Evolutionary conservation across 2,113 vertebrate genomes (phyloP), one percentile per base, ranked within the genome.

Genomic region (Tupaia chinensis): DNA sequence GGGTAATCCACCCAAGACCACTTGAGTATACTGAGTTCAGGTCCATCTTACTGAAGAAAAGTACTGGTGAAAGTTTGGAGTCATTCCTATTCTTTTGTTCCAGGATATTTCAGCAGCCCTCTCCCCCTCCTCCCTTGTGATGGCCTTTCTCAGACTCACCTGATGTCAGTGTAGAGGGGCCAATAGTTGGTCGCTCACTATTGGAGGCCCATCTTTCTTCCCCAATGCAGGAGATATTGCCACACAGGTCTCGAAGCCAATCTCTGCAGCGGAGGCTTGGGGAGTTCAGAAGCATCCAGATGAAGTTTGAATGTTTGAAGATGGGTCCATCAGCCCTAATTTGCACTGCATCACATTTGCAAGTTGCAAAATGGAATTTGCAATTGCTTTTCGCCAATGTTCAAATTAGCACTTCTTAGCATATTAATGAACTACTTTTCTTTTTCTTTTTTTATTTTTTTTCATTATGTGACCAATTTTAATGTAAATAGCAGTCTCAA

Each of bases 341-440:
- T 98, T 98, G 92, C 96, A 76, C 97, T 97, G 73, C 29, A 79
- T 97, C 97, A 85, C 83, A 97, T 98, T 98, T 98, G 95, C 92
- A 91, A 79, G 17, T 98, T 97, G 96, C 97, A 97, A 98, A 98
- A 97, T 95, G 54, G 97, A 98, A 97, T 98, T 98, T 97, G 92
- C 61, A 96, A 96, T 98, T 98, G 88, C 84, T 97, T 98, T 97
- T 98, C 92, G 25, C 94, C 97, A 98, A 68, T 68, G 91, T 97
- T 98, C 98, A 98, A 97, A 98, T 98, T 98, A 98, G 95, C 93
- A 85, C 97, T 98, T 98, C 94, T 96, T 97, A 96, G 85, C 92
- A 95, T 98, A 97, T 98, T 98, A 98, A 98, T 97, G 97, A 98
- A 93, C 93, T 91, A 93, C 32, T 95, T 97, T 84, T 97, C 97